These are phyloP conservation scores for Nephrotoma appendiculata DNA, from an alignment of 2,888 invertebrate genomes.

Conservation along the genomic window DNA sequence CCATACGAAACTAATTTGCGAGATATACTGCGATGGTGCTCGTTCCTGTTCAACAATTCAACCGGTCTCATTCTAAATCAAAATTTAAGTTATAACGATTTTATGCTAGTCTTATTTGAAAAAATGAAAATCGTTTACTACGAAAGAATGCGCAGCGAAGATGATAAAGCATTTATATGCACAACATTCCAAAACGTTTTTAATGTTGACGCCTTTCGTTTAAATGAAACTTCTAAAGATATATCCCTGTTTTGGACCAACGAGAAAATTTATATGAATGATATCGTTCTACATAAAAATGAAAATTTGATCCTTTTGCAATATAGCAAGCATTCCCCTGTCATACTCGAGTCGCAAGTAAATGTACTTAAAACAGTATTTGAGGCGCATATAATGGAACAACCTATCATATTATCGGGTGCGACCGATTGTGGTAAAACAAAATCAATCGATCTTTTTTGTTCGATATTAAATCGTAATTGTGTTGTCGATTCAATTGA, in stretches of 20 bases:
- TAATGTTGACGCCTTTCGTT: conserved; percentile 24
- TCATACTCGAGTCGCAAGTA: conserved; percentile 43
- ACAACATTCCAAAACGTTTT: conserved; percentile 37
- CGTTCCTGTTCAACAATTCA: not conserved
- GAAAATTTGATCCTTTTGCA: conserved; percentile 10
- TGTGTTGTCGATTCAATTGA: conserved; percentile 30
- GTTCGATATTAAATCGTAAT: conserved; percentile 25
- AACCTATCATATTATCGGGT: conserved; percentile 60
- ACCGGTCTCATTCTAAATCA: not conserved
- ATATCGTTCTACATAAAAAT: conserved; percentile 38
- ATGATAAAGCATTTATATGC: conserved; percentile 59
- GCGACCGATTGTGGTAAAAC: conserved; percentile 31
- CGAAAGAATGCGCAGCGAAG: conserved; percentile 67
- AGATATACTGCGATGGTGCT: conserved; percentile 86
- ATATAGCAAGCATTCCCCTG: conserved; percentile 26
- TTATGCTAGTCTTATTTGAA: conserved; percentile 25
- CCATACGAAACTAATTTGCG: conserved; percentile 97
- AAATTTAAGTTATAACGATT: conserved; percentile 3
- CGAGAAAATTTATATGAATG: conserved; percentile 46
- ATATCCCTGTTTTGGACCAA: conserved; percentile 45
- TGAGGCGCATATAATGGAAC: conserved; percentile 79
- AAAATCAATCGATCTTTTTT: conserved; percentile 27
- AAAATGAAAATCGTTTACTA: conserved; percentile 64
- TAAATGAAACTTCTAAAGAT: conserved; percentile 32
- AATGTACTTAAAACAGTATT: conserved; percentile 61